phyloP scores from a whole-genome alignment of 2,113 vertebrate genomes.

The Oxyruncus cristatus region DNA sequence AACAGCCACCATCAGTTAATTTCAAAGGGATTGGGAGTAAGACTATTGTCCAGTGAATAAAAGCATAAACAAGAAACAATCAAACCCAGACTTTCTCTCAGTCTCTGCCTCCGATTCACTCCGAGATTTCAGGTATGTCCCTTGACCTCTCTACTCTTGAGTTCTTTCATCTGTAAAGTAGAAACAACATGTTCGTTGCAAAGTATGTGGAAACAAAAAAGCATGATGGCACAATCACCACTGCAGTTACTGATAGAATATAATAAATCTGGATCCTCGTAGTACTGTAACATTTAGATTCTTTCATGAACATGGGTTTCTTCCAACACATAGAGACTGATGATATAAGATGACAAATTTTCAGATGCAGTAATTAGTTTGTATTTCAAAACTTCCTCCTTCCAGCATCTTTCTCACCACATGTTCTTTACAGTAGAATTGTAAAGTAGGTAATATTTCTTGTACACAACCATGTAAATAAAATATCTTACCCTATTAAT shows the following conservation, averaged over 20 bases:
- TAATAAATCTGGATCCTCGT: neutral
- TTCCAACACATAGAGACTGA: neutral
- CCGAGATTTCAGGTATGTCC: neutral
- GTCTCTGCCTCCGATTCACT: neutral
- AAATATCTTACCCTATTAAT: neutral
- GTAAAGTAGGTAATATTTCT: neutral
- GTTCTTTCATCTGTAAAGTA: neutral
- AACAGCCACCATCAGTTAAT: neutral
- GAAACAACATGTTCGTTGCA: neutral
- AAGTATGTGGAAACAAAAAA: neutral
- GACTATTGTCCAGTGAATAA: neutral
- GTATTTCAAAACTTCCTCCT: neutral
- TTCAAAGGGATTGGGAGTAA: neutral
- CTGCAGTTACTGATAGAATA: neutral
- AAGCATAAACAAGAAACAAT: neutral
- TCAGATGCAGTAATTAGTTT: neutral
- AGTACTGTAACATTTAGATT: neutral
- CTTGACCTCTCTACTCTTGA: neutral
- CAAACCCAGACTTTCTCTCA: neutral
- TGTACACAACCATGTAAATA: neutral
- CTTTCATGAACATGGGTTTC: neutral
- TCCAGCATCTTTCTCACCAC: neutral
- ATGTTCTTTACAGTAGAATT: neutral
- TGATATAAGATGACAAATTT: neutral
- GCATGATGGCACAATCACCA: fast-evolving